phyloP scores from a whole-genome alignment of 2,888 invertebrate genomes.

The Temnothorax rugatulus region DNA sequence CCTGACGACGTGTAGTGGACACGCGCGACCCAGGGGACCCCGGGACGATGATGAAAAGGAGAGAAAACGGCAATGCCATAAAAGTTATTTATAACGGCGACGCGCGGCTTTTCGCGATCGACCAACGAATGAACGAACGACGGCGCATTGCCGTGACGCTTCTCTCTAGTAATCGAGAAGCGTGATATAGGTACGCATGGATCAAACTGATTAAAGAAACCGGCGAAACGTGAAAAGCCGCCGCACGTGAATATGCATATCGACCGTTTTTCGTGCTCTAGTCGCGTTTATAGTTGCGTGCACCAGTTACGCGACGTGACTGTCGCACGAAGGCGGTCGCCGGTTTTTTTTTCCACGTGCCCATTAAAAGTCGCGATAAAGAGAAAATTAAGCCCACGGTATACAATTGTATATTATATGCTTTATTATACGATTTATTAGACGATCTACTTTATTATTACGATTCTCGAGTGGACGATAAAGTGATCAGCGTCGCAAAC shows the following conservation, averaged over 20 bases:
- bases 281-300: constrained; percentile 28
- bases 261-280: neutral
- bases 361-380: neutral
- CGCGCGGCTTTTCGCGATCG: constrained; percentile 8
- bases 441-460: too few species aligned
- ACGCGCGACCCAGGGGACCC: neutral
- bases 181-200: neutral
- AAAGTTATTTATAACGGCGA: constrained; percentile 36
- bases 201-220: constrained; percentile 2
- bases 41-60: neutral
- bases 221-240: neutral
- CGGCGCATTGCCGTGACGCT: neutral
- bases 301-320: neutral
- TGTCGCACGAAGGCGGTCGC: neutral
- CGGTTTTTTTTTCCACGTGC: neutral
- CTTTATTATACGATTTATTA: neutral
- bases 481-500: neutral
- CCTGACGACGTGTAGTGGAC: neutral
- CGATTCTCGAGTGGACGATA: too few species aligned
- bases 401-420: neutral
- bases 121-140: neutral
- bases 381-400: neutral
- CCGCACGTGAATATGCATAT: neutral
- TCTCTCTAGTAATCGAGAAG: constrained; percentile 3
- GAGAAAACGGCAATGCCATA: constrained; percentile 4